Evolutionary conservation across 2,113 vertebrate genomes (phyloP).

Genomic region (Limanda limanda): DNA sequence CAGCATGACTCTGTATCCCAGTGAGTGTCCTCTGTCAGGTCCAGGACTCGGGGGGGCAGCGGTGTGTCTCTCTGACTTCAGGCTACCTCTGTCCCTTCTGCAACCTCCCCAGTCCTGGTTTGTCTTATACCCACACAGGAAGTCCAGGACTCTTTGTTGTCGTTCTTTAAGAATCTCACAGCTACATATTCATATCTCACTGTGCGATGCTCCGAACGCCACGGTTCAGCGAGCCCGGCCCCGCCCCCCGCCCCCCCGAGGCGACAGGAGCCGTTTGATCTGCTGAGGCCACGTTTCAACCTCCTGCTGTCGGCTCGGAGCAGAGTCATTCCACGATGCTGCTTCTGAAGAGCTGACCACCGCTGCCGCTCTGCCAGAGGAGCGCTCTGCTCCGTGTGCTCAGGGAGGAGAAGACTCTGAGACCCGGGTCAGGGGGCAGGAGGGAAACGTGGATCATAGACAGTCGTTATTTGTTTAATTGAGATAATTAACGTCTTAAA

Average conservation of each 20-base stretch:
- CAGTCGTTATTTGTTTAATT: background rate
- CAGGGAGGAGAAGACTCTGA: background rate
- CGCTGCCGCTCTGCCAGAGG: slow-evolving; percentile 29
- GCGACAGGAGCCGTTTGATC: slow-evolving; percentile 45
- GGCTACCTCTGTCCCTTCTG: background rate
- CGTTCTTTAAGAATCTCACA: background rate
- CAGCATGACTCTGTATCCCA: background rate
- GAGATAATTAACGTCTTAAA: background rate
- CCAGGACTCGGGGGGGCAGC: background rate
- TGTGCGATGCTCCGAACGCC: slow-evolving; percentile 22
- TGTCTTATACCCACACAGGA: background rate
- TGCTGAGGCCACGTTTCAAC: slow-evolving; percentile 41
- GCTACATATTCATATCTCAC: slow-evolving; percentile 19
- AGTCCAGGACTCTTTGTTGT: background rate
- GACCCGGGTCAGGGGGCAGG: background rate
- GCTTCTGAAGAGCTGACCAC: slow-evolving; percentile 47
- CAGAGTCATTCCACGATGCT: slow-evolving; percentile 8
- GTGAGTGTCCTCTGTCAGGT: background rate
- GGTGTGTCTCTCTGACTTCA: background rate
- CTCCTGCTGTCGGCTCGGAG: slow-evolving; percentile 43
- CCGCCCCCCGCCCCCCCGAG: background rate
- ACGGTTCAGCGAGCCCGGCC: background rate
- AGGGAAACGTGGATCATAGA: background rate
- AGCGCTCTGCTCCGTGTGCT: background rate
- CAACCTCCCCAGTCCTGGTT: background rate